Percentiles rank a stretch among this genome's conserved stretches.
phyloP scores from a whole-genome alignment of 2,113 vertebrate species.

The Sinocyclocheilus anophthalmus region DNA sequence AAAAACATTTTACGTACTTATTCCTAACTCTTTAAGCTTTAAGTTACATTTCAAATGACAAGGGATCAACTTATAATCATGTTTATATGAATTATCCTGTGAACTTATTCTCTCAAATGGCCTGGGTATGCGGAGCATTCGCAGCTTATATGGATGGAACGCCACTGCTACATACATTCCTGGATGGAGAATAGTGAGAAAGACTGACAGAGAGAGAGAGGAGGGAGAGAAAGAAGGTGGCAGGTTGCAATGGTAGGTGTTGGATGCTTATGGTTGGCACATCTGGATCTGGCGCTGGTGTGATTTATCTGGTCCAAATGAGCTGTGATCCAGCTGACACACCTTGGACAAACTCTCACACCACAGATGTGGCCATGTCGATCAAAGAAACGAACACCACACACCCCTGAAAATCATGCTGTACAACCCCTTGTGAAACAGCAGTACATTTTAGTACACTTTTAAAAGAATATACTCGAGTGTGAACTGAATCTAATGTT shows the following conservation, averaged over 20 bases:
- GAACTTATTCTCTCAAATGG: too few relatives aligned
- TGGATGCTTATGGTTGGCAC: slow-evolving; percentile 7
- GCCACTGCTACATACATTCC: not conserved
- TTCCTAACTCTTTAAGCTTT: too few relatives aligned
- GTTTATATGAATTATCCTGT: too few relatives aligned
- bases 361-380: slow-evolving; percentile 8
- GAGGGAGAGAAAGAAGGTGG: slow-evolving; percentile 26
- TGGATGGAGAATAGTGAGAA: not conserved
- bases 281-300: slow-evolving; percentile 38
- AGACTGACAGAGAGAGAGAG: slow-evolving; percentile 22
- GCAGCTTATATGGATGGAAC: too few relatives aligned
- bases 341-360: slow-evolving; percentile 28
- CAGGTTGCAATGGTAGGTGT: slow-evolving; percentile 30
- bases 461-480: too few relatives aligned
- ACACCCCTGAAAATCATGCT: not conserved
- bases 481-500: too few relatives aligned
- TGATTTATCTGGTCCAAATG: slow-evolving; percentile 22
- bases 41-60: too few relatives aligned
- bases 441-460: not conserved
- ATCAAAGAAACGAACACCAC: not conserved
- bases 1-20: too few relatives aligned
- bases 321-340: slow-evolving; percentile 41
- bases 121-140: too few relatives aligned
- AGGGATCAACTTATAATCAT: too few relatives aligned
- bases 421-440: not conserved